Evolutionary conservation across 2,888 invertebrate species (phyloP), one percentile per base, ranked within the genome.

Genomic region (Elgonia sp.): DNA sequence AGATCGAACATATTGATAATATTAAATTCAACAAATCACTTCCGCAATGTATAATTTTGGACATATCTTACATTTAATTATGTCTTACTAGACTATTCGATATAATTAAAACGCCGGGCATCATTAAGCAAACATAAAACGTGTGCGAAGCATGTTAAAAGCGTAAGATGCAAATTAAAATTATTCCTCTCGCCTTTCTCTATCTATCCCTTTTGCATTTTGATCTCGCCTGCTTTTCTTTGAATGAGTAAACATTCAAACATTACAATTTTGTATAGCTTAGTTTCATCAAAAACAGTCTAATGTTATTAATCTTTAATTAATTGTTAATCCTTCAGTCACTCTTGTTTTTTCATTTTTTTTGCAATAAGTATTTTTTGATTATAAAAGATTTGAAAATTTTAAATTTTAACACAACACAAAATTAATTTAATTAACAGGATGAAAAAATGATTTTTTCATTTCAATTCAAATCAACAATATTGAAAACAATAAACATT

Each of bases 111-210:
- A 90, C 87, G 89, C 88, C 89, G 91, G 89, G 91, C 90, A 91
- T 92, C 92, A 93, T 93, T 93, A 93, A 91, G 91, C 90, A 91
- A 90, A 90, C 89, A 92, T 91, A 92, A 92, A 92, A 91, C 89
- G 90, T 89, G 90, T 87, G 89, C 86, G 89, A 89, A 91, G 87
- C 86, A 89, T 77, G 88, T 73, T 73, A 70, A 89, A 86, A 86
- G 81, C 80, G 84, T 84, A 87, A 88, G 86, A 86, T 80, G 85
- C 89, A 89, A 89, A 89, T 89, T 89, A 89, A 87, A 89, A 89
- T 89, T 89, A 85, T 72, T 84, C 65, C 77, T 79, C 65, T 81
- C 72, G 57, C 63, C 81, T 81, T 67, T 80, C 73, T 84, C 70
- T 84, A 21, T 72, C 57, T 84, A 12, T 82, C 60, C 20, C 79